These are phyloP conservation scores for Pseudomyrmex sp. DNA, from an alignment of 1,140 invertebrate species.

Conservation along the genomic window DNA sequence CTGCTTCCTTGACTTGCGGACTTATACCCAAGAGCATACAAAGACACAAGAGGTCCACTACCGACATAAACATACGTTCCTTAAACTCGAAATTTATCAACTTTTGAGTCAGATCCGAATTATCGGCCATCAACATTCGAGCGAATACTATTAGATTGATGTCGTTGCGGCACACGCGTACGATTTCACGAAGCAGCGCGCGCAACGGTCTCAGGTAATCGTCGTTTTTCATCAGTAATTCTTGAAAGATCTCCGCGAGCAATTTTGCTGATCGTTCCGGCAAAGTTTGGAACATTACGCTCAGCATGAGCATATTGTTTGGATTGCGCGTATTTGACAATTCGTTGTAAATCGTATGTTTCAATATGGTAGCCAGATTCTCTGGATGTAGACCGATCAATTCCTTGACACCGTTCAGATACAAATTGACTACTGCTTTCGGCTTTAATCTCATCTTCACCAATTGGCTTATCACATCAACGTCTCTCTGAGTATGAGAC, in stretches of 20 bases:
- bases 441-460: conserved; percentile 97
- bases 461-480: conserved; percentile 95
- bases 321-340: conserved; percentile 95
- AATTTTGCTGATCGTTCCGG: conserved; percentile 91
- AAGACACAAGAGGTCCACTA: conserved; percentile 94
- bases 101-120: conserved; percentile 85
- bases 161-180: conserved; percentile 92
- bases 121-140: conserved; percentile 89
- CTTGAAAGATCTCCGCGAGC: conserved; percentile 93
- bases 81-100: conserved; percentile 89
- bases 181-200: conserved; percentile 94
- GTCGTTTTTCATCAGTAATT: conserved; percentile 94
- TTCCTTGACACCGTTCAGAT: conserved; percentile 93
- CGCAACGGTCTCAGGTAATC: conserved; percentile 95
- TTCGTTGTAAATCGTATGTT: conserved; percentile 98
- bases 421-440: conserved; percentile 96
- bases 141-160: conserved; percentile 91
- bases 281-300: conserved; percentile 93
- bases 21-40: conserved; percentile 93
- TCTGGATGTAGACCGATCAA: conserved; percentile 88
- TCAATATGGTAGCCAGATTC: conserved; percentile 94
- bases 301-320: conserved; percentile 96
- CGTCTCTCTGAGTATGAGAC: conserved; percentile 91
- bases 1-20: conserved; percentile 91
- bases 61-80: conserved; percentile 93